Percentiles rank a stretch among this genome's conserved stretches.
These are phyloP conservation scores for Archocentrus centrarchus DNA, from an alignment of 2,113 vertebrate genomes.

Conservation along the genomic window DNA sequence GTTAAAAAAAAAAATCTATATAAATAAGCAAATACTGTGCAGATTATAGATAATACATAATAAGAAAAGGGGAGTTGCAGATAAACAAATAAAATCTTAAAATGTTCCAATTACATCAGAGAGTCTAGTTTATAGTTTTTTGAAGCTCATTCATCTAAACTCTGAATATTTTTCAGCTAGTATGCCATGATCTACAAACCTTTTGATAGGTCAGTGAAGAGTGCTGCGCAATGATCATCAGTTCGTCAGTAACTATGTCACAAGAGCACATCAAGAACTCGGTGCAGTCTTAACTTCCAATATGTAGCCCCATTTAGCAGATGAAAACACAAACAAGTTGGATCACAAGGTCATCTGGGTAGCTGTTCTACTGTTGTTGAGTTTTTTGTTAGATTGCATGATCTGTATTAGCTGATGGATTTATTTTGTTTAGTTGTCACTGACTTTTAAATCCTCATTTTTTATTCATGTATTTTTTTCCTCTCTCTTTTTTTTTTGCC, in stretches of 20 bases:
- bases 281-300: neutral
- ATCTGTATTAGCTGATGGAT: neutral
- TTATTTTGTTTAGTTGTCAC: neutral
- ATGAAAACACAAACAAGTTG: neutral
- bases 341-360: neutral
- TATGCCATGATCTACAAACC: neutral
- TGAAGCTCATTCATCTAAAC: neutral
- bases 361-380: neutral
- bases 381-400: neutral
- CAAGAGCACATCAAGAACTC: neutral
- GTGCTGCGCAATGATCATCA: neutral
- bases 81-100: neutral
- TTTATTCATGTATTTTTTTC: neutral
- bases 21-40: neutral
- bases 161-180: neutral
- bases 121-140: neutral
- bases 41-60: neutral
- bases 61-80: neutral
- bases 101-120: neutral
- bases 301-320: neutral
- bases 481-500: neutral
- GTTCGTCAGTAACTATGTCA: neutral
- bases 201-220: neutral
- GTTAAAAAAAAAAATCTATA: neutral
- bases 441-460: neutral